These are phyloP conservation scores for Protula sp. DNA, from an alignment of 2,888 invertebrate genomes.

Conservation along the genomic window DNA sequence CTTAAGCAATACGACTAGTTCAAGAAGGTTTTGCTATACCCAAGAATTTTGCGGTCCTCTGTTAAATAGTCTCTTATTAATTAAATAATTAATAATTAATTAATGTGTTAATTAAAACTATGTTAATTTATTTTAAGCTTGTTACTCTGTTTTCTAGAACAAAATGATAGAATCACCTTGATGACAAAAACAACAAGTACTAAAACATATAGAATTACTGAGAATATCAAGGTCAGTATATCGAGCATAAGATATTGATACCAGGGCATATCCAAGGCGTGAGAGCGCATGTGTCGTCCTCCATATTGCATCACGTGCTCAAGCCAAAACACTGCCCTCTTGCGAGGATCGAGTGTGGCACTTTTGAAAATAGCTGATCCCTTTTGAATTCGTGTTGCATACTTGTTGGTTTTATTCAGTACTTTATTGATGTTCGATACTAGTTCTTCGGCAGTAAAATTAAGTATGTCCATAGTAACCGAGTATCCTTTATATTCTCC, in stretches of 20 bases:
- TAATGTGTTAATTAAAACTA: too few relatives aligned
- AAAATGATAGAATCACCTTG: neutral
- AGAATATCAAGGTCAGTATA: constrained; percentile 5
- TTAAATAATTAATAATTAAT: too few relatives aligned
- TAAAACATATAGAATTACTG: too few relatives aligned
- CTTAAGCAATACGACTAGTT: too few relatives aligned
- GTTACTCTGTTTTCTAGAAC: too few relatives aligned
- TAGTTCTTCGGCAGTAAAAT: constrained; percentile 17
- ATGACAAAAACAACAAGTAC: constrained; percentile 14
- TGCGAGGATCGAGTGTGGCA: constrained; percentile 17
- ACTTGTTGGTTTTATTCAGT: constrained; percentile 13
- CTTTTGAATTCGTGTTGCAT: constrained; percentile 15
- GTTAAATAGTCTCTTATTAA: too few relatives aligned
- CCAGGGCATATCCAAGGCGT: constrained; percentile 26
- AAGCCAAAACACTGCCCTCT: constrained; percentile 31
- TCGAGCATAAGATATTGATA: constrained; percentile 30
- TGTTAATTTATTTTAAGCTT: too few relatives aligned
- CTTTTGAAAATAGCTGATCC: constrained; percentile 22
- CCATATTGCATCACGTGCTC: constrained; percentile 34
- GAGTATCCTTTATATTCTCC: too few relatives aligned
- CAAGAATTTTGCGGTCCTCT: too few relatives aligned
- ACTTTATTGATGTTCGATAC: constrained; percentile 15
- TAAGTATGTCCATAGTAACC: neutral
- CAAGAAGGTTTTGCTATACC: too few relatives aligned
- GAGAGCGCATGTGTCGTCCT: constrained; percentile 27